Conservation (phyloP, 2,797 vertebrate genomes). For the Periparus ater region DNA sequence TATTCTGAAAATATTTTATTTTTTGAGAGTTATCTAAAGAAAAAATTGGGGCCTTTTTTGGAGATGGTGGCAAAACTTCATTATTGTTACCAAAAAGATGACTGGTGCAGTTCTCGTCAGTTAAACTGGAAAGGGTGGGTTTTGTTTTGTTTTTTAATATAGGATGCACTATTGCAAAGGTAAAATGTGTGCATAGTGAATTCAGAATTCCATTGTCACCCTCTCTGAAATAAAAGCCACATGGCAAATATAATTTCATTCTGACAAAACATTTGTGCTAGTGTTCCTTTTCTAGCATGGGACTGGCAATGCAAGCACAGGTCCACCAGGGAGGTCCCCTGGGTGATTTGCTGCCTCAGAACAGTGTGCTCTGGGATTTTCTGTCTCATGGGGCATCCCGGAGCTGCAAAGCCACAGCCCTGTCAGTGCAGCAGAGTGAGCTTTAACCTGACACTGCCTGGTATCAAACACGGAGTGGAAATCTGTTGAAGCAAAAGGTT, state of each 20-base stretch:
- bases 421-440: background rate
- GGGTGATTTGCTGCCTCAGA: background rate
- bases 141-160: background rate
- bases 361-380: background rate
- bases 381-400: background rate
- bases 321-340: background rate
- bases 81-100: background rate
- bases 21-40: background rate
- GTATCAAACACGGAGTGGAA: background rate
- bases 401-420: background rate
- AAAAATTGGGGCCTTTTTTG: accelerated
- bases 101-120: background rate
- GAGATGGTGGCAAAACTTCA: background rate
- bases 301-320: background rate
- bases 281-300: background rate
- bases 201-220: background rate
- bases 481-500: background rate
- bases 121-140: background rate
- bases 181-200: background rate
- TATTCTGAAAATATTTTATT: background rate
- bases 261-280: background rate
- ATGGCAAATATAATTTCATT: background rate
- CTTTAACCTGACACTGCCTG: background rate
- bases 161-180: background rate
- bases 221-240: background rate